Conservation (phyloP, 2,797 vertebrate genomes). For the Acrossocheilus wenchowensis region DNA sequence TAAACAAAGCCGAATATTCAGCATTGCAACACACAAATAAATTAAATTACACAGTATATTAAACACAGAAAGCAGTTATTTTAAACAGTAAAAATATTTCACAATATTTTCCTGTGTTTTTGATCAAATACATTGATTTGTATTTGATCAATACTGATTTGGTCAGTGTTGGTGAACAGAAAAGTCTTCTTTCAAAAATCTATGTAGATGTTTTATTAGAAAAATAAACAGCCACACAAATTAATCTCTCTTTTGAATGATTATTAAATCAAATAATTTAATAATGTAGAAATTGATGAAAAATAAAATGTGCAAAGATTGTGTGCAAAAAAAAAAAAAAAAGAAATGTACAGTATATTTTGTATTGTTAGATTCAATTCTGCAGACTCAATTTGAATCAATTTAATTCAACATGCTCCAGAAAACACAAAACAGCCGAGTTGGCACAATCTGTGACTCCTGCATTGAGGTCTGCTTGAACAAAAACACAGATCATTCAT, state of each 20-base stretch:
- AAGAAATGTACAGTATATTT: not conserved
- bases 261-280: not conserved
- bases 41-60: not conserved
- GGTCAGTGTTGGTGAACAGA: not conserved
- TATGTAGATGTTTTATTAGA: not conserved
- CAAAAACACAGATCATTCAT: slow-evolving; percentile 34
- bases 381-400: not conserved
- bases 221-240: not conserved
- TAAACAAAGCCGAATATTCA: not conserved
- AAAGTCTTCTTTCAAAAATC: not conserved
- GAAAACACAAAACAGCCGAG: not conserved
- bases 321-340: not conserved
- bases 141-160: too few species aligned
- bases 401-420: not conserved
- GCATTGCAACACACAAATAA: not conserved
- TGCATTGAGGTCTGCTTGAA: slow-evolving; percentile 26
- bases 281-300: not conserved
- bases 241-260: not conserved
- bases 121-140: not conserved
- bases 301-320: not conserved
- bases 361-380: not conserved
- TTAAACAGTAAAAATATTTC: not conserved
- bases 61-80: not conserved
- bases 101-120: not conserved
- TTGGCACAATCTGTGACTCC: not conserved